Evolutionary conservation across 2,797 vertebrate genomes (phyloP), one percentile per base, ranked within the genome.

Genomic region (Nannoperca obscura): DNA sequence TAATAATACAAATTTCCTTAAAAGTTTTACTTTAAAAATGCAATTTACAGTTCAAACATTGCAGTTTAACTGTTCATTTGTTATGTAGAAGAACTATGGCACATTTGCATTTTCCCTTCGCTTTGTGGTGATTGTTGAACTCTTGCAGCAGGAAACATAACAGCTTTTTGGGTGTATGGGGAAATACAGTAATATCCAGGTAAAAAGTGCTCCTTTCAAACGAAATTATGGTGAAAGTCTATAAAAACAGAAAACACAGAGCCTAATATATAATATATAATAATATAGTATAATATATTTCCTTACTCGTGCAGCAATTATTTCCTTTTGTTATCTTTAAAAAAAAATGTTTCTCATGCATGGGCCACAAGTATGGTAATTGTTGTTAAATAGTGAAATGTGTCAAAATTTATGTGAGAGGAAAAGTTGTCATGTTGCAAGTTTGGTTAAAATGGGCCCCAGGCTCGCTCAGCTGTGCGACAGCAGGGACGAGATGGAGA

Each of bases 241-340:
- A 4, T 22, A 55, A 14, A 50, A 32, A 34, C 11, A 11, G 15
- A 22, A 42, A 50, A 64, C 38, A 40, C 19, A 32, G 15, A 32
- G 36, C 27, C 11, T 5, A 0, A 58, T n/a, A n/a, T n/a, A n/a
- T n/a, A n/a, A n/a, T n/a, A n/a, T n/a, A n/a, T n/a, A n/a, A n/a
- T n/a, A n/a, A n/a, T n/a, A n/a, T n/a, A 61, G 14, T n/a, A 8
- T 24, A 22, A 14, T 30, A 38, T 52, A 55, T 58, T 60, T 76
- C 54, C 27, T 15, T 30, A 12, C 1, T 36, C 3, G 58, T 32
- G 14, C 15, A 53, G 7, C 42, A 22, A 38, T 7, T 14, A 47
- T 32, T 15, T 19, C 6, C 3, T 34, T 50, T 17, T 27, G 9
- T 46, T 1, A 20, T 77, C 20, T 42, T 49, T 24, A 5, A 46